Conservation (phyloP, 2,888 invertebrate genomes). For the Biston betularia region DNA sequence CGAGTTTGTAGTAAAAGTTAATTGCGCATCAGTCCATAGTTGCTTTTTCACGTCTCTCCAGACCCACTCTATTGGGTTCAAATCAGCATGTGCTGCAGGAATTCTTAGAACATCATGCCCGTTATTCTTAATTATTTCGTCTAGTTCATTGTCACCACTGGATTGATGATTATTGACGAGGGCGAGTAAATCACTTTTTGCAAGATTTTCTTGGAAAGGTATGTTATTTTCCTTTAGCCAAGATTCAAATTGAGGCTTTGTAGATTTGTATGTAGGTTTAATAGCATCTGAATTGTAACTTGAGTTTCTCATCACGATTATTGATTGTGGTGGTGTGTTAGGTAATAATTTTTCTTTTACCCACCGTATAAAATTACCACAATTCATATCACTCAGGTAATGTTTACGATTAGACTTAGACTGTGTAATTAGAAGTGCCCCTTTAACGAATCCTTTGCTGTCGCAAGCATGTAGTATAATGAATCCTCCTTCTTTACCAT, state of each 20-base stretch:
- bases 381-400: background rate
- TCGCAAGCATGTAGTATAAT: slow-evolving; percentile 20
- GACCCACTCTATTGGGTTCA: slow-evolving; percentile 3
- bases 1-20: background rate
- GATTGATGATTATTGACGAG: slow-evolving; percentile 1
- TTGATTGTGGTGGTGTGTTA: slow-evolving; percentile 11
- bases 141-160: background rate
- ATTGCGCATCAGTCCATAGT: background rate
- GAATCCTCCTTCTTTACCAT: slow-evolving; percentile 12
- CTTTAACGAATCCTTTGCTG: slow-evolving; percentile 13
- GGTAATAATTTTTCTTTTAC: background rate
- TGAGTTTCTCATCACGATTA: slow-evolving; percentile 20
- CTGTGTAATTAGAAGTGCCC: background rate
- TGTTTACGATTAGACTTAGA: background rate
- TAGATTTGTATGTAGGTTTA: slow-evolving; percentile 8
- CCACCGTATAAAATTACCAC: background rate
- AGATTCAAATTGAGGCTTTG: slow-evolving; percentile 1
- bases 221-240: slow-evolving; percentile 11
- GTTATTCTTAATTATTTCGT: background rate
- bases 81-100: slow-evolving; percentile 19
- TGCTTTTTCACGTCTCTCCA: background rate
- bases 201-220: background rate
- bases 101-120: slow-evolving; percentile 21
- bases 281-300: slow-evolving; percentile 10
- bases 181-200: background rate